Base-by-base conservation (phyloP, 2,888 invertebrate species). In the Netelia melanura region DNA sequence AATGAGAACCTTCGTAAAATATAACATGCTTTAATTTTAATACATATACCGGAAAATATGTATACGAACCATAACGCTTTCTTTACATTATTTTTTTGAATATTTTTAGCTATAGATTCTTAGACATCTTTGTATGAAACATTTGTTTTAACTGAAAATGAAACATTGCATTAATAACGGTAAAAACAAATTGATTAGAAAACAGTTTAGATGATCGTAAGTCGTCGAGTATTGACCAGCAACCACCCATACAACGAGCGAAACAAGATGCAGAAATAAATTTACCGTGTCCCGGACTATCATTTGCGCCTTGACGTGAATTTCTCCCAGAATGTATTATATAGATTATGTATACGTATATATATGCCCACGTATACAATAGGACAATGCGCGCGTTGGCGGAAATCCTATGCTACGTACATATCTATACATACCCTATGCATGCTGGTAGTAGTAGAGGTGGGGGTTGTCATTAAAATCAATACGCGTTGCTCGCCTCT, bases 391-490 rank as follows among this genome's bases (percentile, higher is more conserved):
- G 65, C 65, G 80, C 58, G 67, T 65, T n/a, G 58, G 58, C 67
- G 54, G 71, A 62, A 80, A 72, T 72, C 56, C 74, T 72, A 64
- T 80, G 65, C 72, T 65, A 80, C 56, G 64, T 79, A 79, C 79
- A 71, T 58, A 58, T 79, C 43, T 30, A 71, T 72, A 79, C 80
- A 48, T 67, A 80, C 72, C 80, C 58, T 61, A 74, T 82, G 85
- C 75, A 81, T 74, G 85, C 72, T 68, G 75, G 79, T 54, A 72
- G 85, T 67, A 56, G 64, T 83, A 87, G 88, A 80, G 86, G 89
- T 89, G 91, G 92, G 91, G 90, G 90, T 81, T 92, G 92, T 94
- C 94, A 94, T 94, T 94, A 93, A 94, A 93, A 94, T 93, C 93
- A 94, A 93, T 93, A 94, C 93, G 91, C 90, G 92, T 89, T 85